phyloP scores from a whole-genome alignment of 1,140 invertebrate species.

The Heliothis subflexa region DNA sequence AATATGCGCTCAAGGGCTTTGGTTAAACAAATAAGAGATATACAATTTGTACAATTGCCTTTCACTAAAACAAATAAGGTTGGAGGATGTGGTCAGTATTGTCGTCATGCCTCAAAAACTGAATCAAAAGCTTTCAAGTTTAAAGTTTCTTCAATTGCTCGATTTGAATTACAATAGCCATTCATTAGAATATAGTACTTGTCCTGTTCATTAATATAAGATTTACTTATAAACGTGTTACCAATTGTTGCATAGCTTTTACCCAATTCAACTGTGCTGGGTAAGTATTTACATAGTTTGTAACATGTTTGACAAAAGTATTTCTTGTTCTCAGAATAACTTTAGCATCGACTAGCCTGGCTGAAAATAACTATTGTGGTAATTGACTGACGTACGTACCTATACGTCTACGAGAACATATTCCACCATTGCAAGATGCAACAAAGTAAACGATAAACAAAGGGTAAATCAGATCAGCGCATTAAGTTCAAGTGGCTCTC shows the following conservation, averaged over 20 bases:
- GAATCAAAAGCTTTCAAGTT: neutral
- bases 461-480: conserved; percentile 64
- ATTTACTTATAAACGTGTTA: neutral
- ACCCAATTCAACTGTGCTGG: neutral
- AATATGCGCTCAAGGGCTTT: conserved; percentile 73
- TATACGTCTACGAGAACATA: neutral
- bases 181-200: neutral
- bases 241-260: neutral
- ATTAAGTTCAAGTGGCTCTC: conserved; percentile 66
- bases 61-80: conserved; percentile 76
- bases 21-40: conserved; percentile 70
- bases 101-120: conserved; percentile 63
- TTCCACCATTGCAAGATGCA: neutral
- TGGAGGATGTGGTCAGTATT: conserved; percentile 75
- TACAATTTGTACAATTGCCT: conserved; percentile 78
- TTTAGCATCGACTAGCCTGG: neutral
- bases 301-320: neutral
- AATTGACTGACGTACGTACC: neutral
- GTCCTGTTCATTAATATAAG: too few species aligned
- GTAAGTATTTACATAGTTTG: conserved; percentile 18
- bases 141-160: neutral
- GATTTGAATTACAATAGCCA: neutral
- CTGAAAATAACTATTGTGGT: conserved; percentile 23
- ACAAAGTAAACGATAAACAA: conserved; percentile 56
- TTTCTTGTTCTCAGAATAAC: conserved; percentile 11